Conservation (phyloP, 2,113 vertebrate genomes). For the Vidua macroura region DNA sequence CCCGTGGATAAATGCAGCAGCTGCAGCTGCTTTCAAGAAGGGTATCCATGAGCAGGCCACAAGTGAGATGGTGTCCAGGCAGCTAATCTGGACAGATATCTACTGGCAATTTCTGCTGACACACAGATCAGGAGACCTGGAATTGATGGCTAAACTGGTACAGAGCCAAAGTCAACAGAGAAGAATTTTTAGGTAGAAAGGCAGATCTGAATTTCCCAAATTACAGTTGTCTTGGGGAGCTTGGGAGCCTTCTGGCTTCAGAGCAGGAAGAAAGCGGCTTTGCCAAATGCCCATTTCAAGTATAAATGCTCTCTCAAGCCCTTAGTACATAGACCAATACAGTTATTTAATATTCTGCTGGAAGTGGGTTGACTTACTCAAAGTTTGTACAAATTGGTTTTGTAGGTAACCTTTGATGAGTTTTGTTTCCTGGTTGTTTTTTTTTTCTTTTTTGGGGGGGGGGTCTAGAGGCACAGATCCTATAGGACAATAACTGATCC, state of each 20-base stretch:
- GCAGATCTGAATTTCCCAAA: not conserved
- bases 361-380: not conserved
- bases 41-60: not conserved
- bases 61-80: not conserved
- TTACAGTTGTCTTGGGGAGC: not conserved
- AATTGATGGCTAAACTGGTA: not conserved
- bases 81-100: slow-evolving; percentile 7
- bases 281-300: not conserved
- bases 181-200: slow-evolving; percentile 11
- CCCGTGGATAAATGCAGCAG: slow-evolving; percentile 22
- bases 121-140: not conserved
- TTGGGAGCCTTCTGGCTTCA: slow-evolving; percentile 18
- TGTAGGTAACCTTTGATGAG: not conserved
- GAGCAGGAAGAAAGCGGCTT: not conserved
- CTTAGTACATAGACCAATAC: not conserved
- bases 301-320: not conserved
- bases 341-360: not conserved
- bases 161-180: not conserved
- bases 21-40: slow-evolving; percentile 37
- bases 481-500: not conserved
- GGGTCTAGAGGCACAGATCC: not conserved
- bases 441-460: not conserved
- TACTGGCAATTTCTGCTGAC: slow-evolving; percentile 13
- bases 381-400: not conserved
- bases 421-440: not conserved